phyloP scores from a whole-genome alignment of 2,888 invertebrate species.

The Conops quadrifasciatus region DNA sequence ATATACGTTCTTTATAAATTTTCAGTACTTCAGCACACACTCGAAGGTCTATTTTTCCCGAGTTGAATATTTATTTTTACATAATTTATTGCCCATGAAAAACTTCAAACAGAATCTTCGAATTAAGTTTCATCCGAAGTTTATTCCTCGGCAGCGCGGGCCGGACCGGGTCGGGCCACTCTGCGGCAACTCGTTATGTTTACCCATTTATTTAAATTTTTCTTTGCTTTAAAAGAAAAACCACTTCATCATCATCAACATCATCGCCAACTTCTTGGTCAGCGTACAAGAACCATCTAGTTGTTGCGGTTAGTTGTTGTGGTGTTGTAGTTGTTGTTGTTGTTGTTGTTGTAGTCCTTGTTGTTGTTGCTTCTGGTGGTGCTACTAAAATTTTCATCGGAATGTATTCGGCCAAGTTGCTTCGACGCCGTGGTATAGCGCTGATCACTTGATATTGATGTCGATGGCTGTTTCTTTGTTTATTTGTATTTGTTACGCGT shows the following conservation, averaged over 20 bases:
- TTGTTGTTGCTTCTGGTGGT: not conserved
- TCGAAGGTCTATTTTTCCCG: no score
- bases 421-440: not conserved
- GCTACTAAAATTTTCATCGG: constrained; percentile 23
- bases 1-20: no score
- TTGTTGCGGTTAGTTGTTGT: not conserved
- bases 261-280: not conserved
- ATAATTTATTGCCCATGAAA: constrained; percentile 23
- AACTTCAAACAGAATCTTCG: constrained; percentile 8
- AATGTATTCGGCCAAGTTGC: constrained; percentile 6
- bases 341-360: not conserved
- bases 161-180: no score
- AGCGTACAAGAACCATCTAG: not conserved
- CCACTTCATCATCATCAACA: not conserved
- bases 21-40: no score
- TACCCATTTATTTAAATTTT: constrained; percentile 5
- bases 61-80: not conserved
- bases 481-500: constrained; percentile 30
- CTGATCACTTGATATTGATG: constrained; percentile 15
- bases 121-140: constrained; percentile 18
- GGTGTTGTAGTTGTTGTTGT: not conserved
- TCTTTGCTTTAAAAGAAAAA: not conserved
- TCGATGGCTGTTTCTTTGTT: constrained; percentile 10
- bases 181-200: constrained; percentile 10
- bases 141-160: not conserved